phyloP scores from a whole-genome alignment of 1,140 invertebrate species.

The Asobara japonica region DNA sequence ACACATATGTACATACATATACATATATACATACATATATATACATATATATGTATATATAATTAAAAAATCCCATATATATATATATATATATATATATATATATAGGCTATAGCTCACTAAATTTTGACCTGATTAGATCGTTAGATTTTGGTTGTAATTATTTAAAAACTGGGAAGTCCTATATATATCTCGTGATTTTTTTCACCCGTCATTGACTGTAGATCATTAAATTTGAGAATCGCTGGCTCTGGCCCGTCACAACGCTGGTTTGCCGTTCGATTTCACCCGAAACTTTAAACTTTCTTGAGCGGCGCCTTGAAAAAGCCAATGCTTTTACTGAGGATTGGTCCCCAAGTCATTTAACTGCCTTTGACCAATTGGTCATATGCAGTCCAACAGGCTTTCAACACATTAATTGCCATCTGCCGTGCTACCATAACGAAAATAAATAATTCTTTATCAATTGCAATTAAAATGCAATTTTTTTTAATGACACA shows the following conservation, averaged over 20 bases:
- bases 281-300: slow-evolving; percentile 22
- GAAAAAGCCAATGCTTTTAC: not conserved
- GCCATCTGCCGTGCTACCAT: not conserved
- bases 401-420: not conserved
- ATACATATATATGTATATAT: no score
- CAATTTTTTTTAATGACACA: not conserved
- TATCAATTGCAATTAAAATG: not conserved
- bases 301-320: slow-evolving; percentile 8
- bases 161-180: no score
- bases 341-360: slow-evolving; percentile 12
- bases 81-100: no score
- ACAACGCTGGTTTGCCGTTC: not conserved
- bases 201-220: not conserved
- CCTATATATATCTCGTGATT: no score
- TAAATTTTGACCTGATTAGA: no score
- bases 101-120: no score
- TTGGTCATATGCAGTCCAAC: slow-evolving; percentile 6
- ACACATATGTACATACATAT: no score
- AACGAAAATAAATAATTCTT: not conserved
- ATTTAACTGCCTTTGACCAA: not conserved
- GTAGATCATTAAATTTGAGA: slow-evolving; percentile 1
- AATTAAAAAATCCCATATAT: no score
- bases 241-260: not conserved
- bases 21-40: no score
- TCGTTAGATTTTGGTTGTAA: no score